A percentile compares a stretch with the other conserved stretches of the same genome.
Conservation (phyloP, 2,888 invertebrate species). For the Platerodrilus igneus region DNA sequence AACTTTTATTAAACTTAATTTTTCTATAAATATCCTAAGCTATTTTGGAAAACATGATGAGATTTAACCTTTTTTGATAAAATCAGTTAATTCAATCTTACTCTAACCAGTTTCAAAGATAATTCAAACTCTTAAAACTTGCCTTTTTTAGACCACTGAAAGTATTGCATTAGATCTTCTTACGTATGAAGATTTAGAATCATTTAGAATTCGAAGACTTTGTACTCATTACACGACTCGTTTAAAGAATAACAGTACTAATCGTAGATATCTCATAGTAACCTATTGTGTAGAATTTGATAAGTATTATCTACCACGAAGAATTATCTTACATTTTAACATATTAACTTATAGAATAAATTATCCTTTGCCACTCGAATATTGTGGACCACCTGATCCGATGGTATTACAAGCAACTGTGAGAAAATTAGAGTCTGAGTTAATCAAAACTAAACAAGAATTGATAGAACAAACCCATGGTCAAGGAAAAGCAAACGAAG, state of each 20-base stretch:
- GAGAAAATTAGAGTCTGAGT: constrained; percentile 48
- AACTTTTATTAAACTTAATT: no score
- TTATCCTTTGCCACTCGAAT: constrained; percentile 53
- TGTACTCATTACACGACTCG: constrained; percentile 34
- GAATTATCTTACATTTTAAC: background rate
- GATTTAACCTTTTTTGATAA: no score
- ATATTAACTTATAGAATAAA: constrained; percentile 44
- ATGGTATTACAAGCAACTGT: constrained; percentile 50
- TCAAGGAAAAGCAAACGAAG: no score
- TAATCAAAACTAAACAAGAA: constrained; percentile 42
- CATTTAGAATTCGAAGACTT: constrained; percentile 45
- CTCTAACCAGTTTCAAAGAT: no score
- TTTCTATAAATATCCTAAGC: no score
- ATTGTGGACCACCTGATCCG: constrained; percentile 53
- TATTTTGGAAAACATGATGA: no score
- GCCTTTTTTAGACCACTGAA: constrained; percentile 48
- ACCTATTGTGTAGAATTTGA: constrained; percentile 55
- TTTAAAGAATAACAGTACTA: constrained; percentile 33
- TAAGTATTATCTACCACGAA: constrained; percentile 37
- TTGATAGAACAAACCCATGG: constrained; percentile 15
- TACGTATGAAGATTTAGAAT: constrained; percentile 52
- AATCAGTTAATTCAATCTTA: no score
- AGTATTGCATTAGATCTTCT: constrained; percentile 51
- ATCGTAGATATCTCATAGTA: constrained; percentile 50
- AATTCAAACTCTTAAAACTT: no score